A percentile compares a stretch with the other conserved stretches of the same genome.
Conservation (phyloP, 2,888 invertebrate genomes). For the Diploptera punctata region DNA sequence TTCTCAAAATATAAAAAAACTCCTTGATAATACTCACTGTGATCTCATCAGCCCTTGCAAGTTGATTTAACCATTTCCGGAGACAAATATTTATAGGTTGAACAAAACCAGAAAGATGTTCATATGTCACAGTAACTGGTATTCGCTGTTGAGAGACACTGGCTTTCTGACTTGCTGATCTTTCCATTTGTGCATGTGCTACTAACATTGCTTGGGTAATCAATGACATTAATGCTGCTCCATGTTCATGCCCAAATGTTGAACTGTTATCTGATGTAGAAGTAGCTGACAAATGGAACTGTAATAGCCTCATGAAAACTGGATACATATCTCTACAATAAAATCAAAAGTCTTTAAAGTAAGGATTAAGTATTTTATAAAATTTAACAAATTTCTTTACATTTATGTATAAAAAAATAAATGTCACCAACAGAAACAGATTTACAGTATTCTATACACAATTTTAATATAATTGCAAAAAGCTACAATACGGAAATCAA, state of each 20-base stretch:
- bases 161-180: neutral
- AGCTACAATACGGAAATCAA: too few species aligned
- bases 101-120: conserved; percentile 18
- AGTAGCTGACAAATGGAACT: conserved; percentile 65
- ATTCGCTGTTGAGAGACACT: neutral
- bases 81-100: conserved; percentile 42
- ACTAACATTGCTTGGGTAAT: conserved; percentile 49
- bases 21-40: conserved; percentile 41
- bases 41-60: conserved; percentile 33
- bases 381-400: too few species aligned
- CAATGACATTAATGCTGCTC: conserved; percentile 58
- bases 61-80: conserved; percentile 48
- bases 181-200: conserved; percentile 44
- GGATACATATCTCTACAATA: conserved; percentile 59
- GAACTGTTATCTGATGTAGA: conserved; percentile 58
- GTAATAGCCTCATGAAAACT: conserved; percentile 61
- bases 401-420: too few species aligned
- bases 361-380: too few species aligned
- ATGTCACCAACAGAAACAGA: too few species aligned
- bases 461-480: too few species aligned
- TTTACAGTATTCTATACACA: too few species aligned
- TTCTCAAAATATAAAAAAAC: neutral
- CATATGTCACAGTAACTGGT: conserved; percentile 1
- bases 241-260: conserved; percentile 63
- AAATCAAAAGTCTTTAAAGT: too few species aligned